A percentile compares a stretch with the other conserved stretches of the same genome.
Conservation (phyloP, 1,140 invertebrate genomes). For the Dendroctonus ponderosae region DNA sequence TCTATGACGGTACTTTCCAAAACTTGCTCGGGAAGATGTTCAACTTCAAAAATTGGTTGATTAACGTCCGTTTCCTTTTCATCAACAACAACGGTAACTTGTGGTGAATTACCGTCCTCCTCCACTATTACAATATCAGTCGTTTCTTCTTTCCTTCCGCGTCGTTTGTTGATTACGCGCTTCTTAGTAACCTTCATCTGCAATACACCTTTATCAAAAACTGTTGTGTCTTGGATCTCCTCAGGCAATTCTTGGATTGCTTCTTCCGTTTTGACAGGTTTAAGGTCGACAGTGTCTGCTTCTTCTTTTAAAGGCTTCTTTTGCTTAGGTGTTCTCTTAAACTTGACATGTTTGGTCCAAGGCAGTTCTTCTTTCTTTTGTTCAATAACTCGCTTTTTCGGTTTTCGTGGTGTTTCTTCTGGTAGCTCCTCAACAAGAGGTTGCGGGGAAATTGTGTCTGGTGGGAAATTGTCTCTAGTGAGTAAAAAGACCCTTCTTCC, state of each 20-base stretch:
- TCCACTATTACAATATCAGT: constrained; percentile 48
- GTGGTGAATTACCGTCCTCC: constrained; percentile 44
- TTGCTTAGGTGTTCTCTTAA: constrained; percentile 50
- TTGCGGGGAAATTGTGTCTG: constrained; percentile 35
- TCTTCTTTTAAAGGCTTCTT: constrained; percentile 42
- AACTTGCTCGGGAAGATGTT: constrained; percentile 44
- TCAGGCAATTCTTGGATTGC: too few relatives aligned
- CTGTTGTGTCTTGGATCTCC: constrained; percentile 44
- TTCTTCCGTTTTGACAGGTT: too few relatives aligned
- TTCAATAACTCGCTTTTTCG: constrained; percentile 33
- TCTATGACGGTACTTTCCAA: constrained; percentile 37
- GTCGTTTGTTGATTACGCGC: constrained; percentile 43
- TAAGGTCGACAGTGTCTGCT: constrained; percentile 25
- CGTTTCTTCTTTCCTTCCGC: constrained; percentile 41
- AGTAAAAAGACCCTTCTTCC: constrained; percentile 31
- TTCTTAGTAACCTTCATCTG: constrained; percentile 45
- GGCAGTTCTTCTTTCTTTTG: constrained; percentile 48
- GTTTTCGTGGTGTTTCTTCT: constrained; percentile 46
- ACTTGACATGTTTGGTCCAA: constrained; percentile 51
- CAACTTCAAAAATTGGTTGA: constrained; percentile 31
- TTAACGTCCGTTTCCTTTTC: constrained; percentile 34
- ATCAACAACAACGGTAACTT: constrained; percentile 41
- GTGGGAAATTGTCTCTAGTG: constrained; percentile 46
- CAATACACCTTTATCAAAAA: constrained; percentile 39
- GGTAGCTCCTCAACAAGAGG: constrained; percentile 46